phyloP scores from a whole-genome alignment of 1,140 invertebrate species.

The Drosophila tristis region DNA sequence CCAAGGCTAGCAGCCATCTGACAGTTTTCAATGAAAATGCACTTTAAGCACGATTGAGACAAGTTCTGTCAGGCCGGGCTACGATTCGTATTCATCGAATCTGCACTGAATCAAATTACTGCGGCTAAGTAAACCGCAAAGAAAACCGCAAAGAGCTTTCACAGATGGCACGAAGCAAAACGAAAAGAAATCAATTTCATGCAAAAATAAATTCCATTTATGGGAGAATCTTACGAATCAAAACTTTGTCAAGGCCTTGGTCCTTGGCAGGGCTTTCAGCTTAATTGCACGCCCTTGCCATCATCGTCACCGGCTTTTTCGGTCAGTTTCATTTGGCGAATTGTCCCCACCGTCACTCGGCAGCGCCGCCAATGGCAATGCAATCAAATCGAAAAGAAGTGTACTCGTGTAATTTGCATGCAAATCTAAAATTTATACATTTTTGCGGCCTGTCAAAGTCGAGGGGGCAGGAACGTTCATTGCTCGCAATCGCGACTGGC shows the following conservation, averaged over 20 bases:
- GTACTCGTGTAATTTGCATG: slow-evolving; percentile 48
- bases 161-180: slow-evolving; percentile 8
- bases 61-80: neutral
- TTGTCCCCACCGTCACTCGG: slow-evolving; percentile 1
- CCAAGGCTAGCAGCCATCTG: slow-evolving; percentile 20
- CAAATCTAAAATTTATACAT: slow-evolving; percentile 48
- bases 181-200: slow-evolving; percentile 41
- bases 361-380: slow-evolving; percentile 20
- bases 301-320: slow-evolving; percentile 10
- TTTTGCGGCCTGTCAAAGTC: slow-evolving; percentile 20
- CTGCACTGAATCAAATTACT: slow-evolving; percentile 44
- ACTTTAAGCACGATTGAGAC: slow-evolving; percentile 26
- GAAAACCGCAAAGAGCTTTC: slow-evolving; percentile 9
- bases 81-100: neutral
- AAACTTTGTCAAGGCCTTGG: slow-evolving; percentile 6
- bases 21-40: slow-evolving; percentile 29
- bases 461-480: no score
- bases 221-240: slow-evolving; percentile 12
- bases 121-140: slow-evolving; percentile 8
- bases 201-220: slow-evolving; percentile 27
- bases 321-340: slow-evolving; percentile 25
- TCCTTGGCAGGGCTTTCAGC: slow-evolving; percentile 47
- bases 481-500: neutral
- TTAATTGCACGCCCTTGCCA: slow-evolving; percentile 44
- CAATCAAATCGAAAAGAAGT: slow-evolving; percentile 54